Base-by-base conservation (phyloP, 2,888 invertebrate genomes). In the Drosophila rubida region DNA sequence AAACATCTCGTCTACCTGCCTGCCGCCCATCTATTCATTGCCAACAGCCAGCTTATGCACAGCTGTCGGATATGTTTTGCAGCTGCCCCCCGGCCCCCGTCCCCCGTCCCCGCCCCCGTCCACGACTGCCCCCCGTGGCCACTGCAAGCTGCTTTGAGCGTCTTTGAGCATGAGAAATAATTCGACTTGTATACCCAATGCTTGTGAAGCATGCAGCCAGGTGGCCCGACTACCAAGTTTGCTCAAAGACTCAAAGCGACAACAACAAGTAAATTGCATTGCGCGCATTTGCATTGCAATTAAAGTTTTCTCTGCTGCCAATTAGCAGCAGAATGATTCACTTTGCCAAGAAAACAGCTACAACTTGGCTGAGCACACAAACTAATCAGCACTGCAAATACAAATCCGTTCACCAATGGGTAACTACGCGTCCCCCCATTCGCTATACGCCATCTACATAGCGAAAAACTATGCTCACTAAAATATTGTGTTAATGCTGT, bases 41-140 rank as follows among this genome's bases (percentile, higher is more conserved):
- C 42, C 14, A 30, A 44, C 59, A 59, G 41, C 23, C 54, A 60
- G 57, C 76, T 71, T 54, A 49, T 54, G 45, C 75, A 54, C 73
- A 74, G 73, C 71, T 75, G 73, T 58, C 71, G 71, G 66, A 74
- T 71, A 54, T 65, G 71, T 66, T 53, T 71, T 58, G 45, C 60
- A 50, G 42, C 54, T 58, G 54, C 42, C 41, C 19, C 35, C 11
- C 16, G 11, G 8, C n/a, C n/a, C n/a, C n/a, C n/a, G n/a, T n/a
- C n/a, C n/a, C n/a, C n/a, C n/a, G n/a, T n/a, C n/a, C n/a, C n/a
- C n/a, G n/a, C n/a, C n/a, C n/a, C n/a, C n/a, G n/a, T n/a, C n/a
- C n/a, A n/a, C n/a, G n/a, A n/a, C n/a, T 8, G 4, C 9, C 6
- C 14, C 32, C n/a, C 4, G 4, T 6, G n/a, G n/a, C 9, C 9